Conservation (phyloP, 2,113 vertebrate genomes). For the Vireo altiloquus region DNA sequence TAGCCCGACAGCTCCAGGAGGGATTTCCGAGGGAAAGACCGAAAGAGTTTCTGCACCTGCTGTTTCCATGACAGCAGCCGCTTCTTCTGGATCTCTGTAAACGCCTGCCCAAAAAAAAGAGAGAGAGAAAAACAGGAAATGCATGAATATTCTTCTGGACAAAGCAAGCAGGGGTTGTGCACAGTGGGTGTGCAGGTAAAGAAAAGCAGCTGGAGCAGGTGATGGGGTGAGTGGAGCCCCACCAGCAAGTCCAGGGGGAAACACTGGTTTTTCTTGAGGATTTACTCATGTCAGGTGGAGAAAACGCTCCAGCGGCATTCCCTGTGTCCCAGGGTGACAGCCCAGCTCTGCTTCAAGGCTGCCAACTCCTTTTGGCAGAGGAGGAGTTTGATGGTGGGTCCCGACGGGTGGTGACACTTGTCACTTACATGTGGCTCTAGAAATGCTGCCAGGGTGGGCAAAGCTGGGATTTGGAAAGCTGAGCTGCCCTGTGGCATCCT, state of each 20-base stretch:
- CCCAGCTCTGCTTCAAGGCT: background rate
- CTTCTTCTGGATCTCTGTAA: conserved; percentile 98
- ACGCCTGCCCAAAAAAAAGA: conserved; percentile 75
- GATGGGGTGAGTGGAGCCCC: background rate
- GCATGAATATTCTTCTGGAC: conserved; percentile 16
- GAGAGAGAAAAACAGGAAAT: background rate
- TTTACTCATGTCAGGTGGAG: background rate
- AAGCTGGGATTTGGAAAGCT: background rate
- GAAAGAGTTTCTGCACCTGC: conserved; percentile 98
- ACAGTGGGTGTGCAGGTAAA: accelerated
- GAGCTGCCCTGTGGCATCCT: background rate
- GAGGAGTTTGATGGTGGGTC: background rate
- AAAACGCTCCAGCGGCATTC: background rate
- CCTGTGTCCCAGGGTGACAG: background rate
- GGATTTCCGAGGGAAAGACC: conserved; percentile 97
- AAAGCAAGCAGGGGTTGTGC: background rate
- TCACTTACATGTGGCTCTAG: background rate
- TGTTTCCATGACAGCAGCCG: conserved; percentile 99
- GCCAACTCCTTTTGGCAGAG: background rate
- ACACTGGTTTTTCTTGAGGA: background rate
- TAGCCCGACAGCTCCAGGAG: conserved; percentile 94
- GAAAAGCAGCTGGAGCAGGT: background rate
- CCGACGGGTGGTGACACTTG: background rate
- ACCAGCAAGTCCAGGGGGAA: background rate
- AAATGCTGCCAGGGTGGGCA: background rate